These are phyloP conservation scores for Papilio polytes DNA, from an alignment of 1,140 invertebrate species.

Conservation along the genomic window DNA sequence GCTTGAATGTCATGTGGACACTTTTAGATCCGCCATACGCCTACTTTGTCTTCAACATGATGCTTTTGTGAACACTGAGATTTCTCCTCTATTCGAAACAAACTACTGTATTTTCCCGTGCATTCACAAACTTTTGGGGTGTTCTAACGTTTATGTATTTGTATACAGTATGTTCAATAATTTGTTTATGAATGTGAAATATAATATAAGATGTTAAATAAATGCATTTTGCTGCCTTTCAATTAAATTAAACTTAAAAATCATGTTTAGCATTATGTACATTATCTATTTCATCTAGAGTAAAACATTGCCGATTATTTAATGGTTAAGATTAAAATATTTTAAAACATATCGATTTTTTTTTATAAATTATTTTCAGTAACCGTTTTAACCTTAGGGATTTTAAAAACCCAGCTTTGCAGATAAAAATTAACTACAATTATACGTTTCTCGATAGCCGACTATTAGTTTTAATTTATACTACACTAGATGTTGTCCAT, in stretches of 20 bases:
- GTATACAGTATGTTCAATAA: too few species aligned
- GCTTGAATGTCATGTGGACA: conserved; percentile 37
- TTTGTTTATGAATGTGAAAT: too few species aligned
- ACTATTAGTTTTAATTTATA: too few species aligned
- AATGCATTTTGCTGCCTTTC: too few species aligned
- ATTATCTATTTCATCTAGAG: too few species aligned
- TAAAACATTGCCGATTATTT: not conserved
- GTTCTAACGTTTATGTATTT: not conserved
- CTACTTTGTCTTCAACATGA: conserved; percentile 28
- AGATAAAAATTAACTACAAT: not conserved
- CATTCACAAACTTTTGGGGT: not conserved
- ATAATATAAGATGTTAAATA: too few species aligned
- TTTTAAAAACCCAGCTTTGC: not conserved
- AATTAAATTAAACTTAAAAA: too few species aligned
- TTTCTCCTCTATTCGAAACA: not conserved
- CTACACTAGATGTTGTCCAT: too few species aligned
- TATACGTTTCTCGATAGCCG: not conserved
- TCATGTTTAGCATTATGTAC: too few species aligned
- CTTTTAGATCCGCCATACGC: conserved; percentile 36
- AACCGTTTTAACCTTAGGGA: not conserved
- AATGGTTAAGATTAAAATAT: not conserved
- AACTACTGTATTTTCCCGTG: not conserved
- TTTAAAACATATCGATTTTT: not conserved
- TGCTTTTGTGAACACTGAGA: not conserved
- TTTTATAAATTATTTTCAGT: not conserved